Evolutionary conservation across 92 coral and sea anemone genomes (phyloP).

Genomic region (Umimayanthus chanpuru): DNA sequence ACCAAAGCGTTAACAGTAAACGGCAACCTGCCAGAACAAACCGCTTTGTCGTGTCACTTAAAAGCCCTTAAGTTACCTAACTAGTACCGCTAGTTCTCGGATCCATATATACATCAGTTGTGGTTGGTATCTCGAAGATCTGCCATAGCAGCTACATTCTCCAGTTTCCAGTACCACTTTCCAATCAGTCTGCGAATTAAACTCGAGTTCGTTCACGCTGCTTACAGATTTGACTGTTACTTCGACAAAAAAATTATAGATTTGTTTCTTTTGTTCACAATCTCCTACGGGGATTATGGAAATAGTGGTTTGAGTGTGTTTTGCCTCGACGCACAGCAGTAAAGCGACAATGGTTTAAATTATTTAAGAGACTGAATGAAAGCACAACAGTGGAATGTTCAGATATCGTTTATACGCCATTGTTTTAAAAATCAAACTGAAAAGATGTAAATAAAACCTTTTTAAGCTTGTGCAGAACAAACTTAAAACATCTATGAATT

Average conservation of each 20-base stretch:
- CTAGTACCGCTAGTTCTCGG: neutral
- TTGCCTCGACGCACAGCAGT: slow-evolving; percentile 31
- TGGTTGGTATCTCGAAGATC: slow-evolving; percentile 8
- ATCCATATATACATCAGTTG: neutral
- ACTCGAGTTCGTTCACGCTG: neutral
- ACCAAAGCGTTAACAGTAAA: neutral
- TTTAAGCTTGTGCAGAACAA: neutral
- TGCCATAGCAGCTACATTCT: neutral
- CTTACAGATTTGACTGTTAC: neutral
- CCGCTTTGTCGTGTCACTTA: neutral
- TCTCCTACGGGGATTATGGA: slow-evolving; percentile 26
- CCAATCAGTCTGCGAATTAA: neutral
- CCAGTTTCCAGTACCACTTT: neutral
- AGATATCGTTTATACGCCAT: slow-evolving; percentile 13
- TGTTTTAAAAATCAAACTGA: neutral
- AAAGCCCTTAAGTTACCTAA: neutral
- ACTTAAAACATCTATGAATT: neutral
- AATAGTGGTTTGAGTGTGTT: slow-evolving; percentile 1
- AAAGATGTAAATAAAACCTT: neutral
- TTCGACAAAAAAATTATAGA: neutral
- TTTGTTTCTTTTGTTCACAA: slow-evolving; percentile 7
- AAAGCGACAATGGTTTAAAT: slow-evolving; percentile 23
- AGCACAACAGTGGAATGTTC: slow-evolving; percentile 25
- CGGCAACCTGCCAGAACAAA: neutral
- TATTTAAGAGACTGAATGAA: slow-evolving; percentile 11